Evolutionary conservation across 1,140 invertebrate genomes (phyloP).

Genomic region (Anoplophora glabripennis): DNA sequence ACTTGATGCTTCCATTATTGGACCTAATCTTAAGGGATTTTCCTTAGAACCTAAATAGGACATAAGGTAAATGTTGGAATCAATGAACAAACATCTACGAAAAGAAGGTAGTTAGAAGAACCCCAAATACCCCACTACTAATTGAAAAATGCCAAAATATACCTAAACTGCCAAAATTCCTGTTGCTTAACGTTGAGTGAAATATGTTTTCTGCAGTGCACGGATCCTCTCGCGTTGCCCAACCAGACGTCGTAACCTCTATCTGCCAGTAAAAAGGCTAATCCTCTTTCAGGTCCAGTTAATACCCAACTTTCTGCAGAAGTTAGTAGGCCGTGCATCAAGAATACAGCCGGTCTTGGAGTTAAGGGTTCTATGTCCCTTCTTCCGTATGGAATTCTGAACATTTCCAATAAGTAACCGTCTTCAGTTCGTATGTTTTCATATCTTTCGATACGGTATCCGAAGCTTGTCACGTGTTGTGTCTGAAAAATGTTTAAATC

Average conservation of each 20-base stretch:
- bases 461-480: neutral
- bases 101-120: too few relatives aligned
- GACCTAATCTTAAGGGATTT: too few relatives aligned
- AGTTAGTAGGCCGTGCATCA: slow-evolving; percentile 51
- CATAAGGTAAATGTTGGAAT: too few relatives aligned
- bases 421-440: neutral
- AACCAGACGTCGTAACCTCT: slow-evolving; percentile 57
- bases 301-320: slow-evolving; percentile 31
- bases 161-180: neutral
- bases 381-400: slow-evolving; percentile 57
- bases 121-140: too few relatives aligned
- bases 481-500: neutral
- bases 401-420: slow-evolving; percentile 64
- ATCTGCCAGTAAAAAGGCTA: slow-evolving; percentile 42
- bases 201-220: slow-evolving; percentile 61
- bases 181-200: slow-evolving; percentile 39
- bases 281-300: slow-evolving; percentile 17
- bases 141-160: neutral
- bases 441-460: neutral
- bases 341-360: slow-evolving; percentile 23
- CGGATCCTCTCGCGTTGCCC: slow-evolving; percentile 68
- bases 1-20: too few relatives aligned
- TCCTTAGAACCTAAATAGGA: too few relatives aligned
- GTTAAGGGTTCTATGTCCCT: neutral
- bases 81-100: too few relatives aligned